Percentiles rank a stretch among this genome's conserved stretches.
These are phyloP conservation scores for Neolamprologus kungweensis DNA, from an alignment of 2,113 vertebrate genomes.

Conservation along the genomic window DNA sequence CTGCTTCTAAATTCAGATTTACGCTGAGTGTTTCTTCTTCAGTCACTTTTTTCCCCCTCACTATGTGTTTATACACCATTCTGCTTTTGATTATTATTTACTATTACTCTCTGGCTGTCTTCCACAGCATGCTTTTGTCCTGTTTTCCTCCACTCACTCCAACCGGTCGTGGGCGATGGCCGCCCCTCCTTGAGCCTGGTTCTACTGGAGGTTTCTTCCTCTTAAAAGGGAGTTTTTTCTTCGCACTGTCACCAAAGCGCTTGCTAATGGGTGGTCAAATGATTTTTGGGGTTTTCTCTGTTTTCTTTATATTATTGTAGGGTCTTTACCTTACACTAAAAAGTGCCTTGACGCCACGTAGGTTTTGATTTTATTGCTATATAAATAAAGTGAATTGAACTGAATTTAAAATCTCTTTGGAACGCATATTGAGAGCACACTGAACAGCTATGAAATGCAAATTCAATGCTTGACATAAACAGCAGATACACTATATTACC, in stretches of 20 bases:
- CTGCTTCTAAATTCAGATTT: not conserved
- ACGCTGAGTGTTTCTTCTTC: not conserved
- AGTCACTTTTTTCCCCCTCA: not conserved
- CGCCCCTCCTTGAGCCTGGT: fast-evolving
- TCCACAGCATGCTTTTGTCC: fast-evolving
- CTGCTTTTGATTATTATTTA: not conserved
- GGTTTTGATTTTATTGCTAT: not conserved
- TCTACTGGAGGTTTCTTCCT: not conserved
- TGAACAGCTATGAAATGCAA: not conserved
- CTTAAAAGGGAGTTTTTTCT: not conserved
- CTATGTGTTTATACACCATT: not conserved
- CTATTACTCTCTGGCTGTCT: not conserved
- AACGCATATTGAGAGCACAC: not conserved
- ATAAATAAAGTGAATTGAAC: not conserved
- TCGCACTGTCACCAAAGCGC: not conserved
- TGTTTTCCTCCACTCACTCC: not conserved
- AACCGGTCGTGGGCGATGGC: not conserved
- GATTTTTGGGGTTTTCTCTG: not conserved
- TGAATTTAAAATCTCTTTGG: not conserved
- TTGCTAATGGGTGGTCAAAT: not conserved
- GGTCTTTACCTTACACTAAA: not conserved
- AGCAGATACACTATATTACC: not conserved
- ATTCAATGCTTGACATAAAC: not conserved
- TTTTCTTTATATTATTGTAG: not conserved
- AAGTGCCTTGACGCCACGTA: not conserved